Percentiles rank a stretch among this genome's conserved stretches.
phyloP scores from a whole-genome alignment of 2,113 vertebrate species.

The Gnathonemus longibarbis region DNA sequence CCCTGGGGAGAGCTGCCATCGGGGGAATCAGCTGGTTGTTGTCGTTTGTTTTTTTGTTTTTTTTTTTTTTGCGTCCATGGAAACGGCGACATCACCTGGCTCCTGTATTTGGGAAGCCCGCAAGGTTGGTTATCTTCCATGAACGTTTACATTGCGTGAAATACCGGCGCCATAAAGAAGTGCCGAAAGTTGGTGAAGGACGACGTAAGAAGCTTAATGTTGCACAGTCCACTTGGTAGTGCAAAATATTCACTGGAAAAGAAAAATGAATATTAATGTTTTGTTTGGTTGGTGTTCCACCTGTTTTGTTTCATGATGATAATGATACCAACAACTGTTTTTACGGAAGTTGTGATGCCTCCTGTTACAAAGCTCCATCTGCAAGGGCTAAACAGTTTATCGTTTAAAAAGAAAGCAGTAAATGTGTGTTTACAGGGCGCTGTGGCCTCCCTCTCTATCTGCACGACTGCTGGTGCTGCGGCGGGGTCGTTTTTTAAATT shows the following conservation, averaged over 20 bases:
- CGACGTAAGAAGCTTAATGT: not conserved
- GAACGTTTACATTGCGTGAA: not conserved
- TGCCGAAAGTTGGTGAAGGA: not conserved
- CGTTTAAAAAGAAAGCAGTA: not conserved
- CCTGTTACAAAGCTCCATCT: constrained; percentile 39
- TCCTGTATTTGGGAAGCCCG: not conserved
- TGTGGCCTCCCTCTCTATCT: not conserved
- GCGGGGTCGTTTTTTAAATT: constrained; percentile 6
- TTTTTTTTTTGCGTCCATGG: not conserved
- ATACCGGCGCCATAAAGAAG: not conserved
- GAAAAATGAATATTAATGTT: not conserved
- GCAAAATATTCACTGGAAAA: not conserved
- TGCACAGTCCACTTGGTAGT: not conserved
- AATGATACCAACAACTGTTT: not conserved
- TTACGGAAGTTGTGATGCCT: constrained; percentile 29
- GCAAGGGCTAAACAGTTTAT: constrained; percentile 28
- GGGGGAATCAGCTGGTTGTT: not conserved
- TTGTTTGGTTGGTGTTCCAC: not conserved
- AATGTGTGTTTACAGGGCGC: constrained; percentile 18
- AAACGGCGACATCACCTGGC: not conserved
- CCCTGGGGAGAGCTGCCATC: not conserved
- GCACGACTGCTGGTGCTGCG: not conserved
- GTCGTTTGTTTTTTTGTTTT: no score
- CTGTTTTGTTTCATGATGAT: not conserved
- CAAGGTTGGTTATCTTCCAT: not conserved